Base-by-base conservation (phyloP, 2,888 invertebrate genomes). In the Nomada goodeniana region DNA sequence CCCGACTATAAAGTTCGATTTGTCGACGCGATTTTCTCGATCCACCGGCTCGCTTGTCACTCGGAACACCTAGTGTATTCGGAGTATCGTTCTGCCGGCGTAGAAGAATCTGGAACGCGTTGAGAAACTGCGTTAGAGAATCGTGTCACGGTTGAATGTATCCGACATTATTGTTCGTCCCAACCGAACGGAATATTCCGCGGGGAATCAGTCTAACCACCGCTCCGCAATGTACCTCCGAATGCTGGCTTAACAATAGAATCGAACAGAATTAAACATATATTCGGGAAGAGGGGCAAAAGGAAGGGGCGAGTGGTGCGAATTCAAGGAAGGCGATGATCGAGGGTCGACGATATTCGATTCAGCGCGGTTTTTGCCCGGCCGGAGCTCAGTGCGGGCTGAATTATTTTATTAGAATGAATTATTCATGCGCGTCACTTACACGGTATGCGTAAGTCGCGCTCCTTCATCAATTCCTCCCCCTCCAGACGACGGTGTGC, bases 381-480 rank as follows among this genome's bases (percentile, higher is more conserved):
- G 70, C 70, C 80, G 50, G 76, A 81, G 75, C 73, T 78, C 83
- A 67, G 80, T 82, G 83, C 82, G 52, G 84, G 86, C 91, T 91
- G 92, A 91, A 93, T 93, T 93, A 93, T 93, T 93, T 92, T 92
- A 93, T 93, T 93, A 93, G 91, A 90, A 91, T 93, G 92, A 92
- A 93, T 93, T 90, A 93, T 93, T 92, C 93, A 93, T 91, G 88
- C 86, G 90, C 89, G 89, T 92, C 92, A 92, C 92, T 93, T 93
- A 93, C 92, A 93, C 91, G 91, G 91, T 91, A 92, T 92, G 92
- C 92, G 91, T 92, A 92, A 92, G 90, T 90, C 92, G 90, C 88
- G 89, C 92, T 91, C 92, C 92, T 93, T 92, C 92, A 92, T 93
- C 93, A 93, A 92, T 91, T 85, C 85, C 79, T 82, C 82, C 84